Percentiles rank a stretch among this genome's conserved stretches.
These are phyloP conservation scores for Smutsia temminckii DNA, from an alignment of 2,797 vertebrate genomes.

Conservation along the genomic window DNA sequence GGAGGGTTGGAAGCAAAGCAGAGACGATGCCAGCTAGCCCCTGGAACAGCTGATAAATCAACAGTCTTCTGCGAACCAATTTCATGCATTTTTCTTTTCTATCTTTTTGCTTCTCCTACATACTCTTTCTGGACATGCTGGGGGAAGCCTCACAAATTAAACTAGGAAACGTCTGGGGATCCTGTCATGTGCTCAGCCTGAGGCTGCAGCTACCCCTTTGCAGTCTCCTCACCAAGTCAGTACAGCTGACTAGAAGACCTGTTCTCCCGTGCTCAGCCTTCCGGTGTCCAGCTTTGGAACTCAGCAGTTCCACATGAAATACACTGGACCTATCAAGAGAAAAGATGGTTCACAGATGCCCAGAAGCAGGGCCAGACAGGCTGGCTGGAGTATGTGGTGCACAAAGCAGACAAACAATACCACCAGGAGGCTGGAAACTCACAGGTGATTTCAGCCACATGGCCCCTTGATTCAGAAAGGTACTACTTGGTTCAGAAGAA, in stretches of 20 bases:
- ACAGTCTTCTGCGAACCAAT: neutral
- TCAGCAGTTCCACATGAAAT: neutral
- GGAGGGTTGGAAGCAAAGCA: slow-evolving; percentile 57
- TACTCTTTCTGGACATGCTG: neutral
- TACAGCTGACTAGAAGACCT: neutral
- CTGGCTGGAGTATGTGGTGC: fast-evolving
- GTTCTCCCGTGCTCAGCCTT: neutral
- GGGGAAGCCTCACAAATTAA: slow-evolving; percentile 63
- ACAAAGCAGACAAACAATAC: neutral
- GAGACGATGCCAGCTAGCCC: slow-evolving; percentile 32
- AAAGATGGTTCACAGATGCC: neutral
- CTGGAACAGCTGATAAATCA: slow-evolving; percentile 54
- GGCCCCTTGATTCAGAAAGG: neutral
- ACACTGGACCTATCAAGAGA: neutral
- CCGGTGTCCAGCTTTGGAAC: neutral
- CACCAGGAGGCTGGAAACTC: neutral
- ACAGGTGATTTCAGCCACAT: neutral
- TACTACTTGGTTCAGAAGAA: neutral
- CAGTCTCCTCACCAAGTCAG: neutral
- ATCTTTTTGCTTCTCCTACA: neutral
- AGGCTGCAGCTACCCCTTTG: slow-evolving; percentile 3
- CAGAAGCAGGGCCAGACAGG: neutral
- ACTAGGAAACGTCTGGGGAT: slow-evolving; percentile 41
- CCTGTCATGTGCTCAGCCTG: slow-evolving; percentile 21
- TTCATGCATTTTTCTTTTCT: slow-evolving; percentile 61